Evolutionary conservation across 2,888 invertebrate genomes (phyloP).

Genomic region (Steinernema carpocapsae): DNA sequence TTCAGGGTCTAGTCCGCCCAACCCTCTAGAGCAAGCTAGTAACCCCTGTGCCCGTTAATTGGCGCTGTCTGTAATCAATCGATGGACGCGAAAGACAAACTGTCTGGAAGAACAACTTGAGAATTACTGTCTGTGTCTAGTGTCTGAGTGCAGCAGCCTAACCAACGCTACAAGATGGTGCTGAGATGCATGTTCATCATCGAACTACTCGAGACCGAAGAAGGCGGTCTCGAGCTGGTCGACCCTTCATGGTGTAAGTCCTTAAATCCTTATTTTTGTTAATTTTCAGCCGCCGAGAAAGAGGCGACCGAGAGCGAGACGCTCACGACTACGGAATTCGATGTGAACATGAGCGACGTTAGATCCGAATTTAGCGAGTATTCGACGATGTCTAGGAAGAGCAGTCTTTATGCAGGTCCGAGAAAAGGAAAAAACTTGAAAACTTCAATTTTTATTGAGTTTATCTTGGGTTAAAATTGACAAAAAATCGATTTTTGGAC

Average conservation of each 20-base stretch:
- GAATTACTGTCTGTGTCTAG: no score
- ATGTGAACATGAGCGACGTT: slow-evolving; percentile 58
- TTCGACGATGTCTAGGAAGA: slow-evolving; percentile 59
- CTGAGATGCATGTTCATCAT: slow-evolving; percentile 65
- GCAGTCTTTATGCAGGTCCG: slow-evolving; percentile 56
- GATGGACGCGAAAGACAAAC: not conserved
- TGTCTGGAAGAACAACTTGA: not conserved
- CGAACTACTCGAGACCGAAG: slow-evolving; percentile 67
- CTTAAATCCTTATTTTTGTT: slow-evolving; percentile 30
- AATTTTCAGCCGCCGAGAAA: slow-evolving; percentile 54
- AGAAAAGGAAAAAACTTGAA: not conserved
- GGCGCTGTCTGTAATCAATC: slow-evolving; percentile 19
- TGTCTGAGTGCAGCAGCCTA: not conserved
- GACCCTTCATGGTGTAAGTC: slow-evolving; percentile 69
- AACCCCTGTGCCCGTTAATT: slow-evolving; percentile 7
- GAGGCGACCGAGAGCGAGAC: slow-evolving; percentile 51
- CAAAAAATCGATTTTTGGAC: not conserved
- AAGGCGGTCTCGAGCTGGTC: slow-evolving; percentile 69
- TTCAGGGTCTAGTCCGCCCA: not conserved
- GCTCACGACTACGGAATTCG: slow-evolving; percentile 54
- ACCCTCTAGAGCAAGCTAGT: not conserved
- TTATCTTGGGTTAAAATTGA: not conserved
- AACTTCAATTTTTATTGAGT: not conserved
- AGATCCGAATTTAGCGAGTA: slow-evolving; percentile 68
- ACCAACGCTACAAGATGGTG: slow-evolving; percentile 54